Evolutionary conservation across 2,797 vertebrate species (phyloP).

Genomic region (Borostomias antarcticus): DNA sequence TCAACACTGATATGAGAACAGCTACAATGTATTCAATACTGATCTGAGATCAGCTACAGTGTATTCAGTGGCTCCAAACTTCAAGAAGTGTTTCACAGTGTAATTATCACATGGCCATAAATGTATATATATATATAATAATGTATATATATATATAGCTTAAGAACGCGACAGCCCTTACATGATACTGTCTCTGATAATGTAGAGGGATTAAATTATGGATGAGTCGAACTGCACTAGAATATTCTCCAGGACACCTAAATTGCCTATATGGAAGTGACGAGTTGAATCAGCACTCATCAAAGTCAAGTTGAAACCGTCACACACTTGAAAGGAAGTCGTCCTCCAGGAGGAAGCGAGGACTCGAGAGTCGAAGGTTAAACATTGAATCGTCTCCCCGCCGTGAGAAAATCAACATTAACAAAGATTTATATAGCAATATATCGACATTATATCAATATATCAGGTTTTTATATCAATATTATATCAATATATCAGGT

Average conservation of each 20-base stretch:
- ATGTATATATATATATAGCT: too few species aligned
- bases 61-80: too few species aligned
- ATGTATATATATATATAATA: too few species aligned
- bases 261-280: background rate
- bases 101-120: too few species aligned
- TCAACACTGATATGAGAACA: too few species aligned
- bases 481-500: conserved; percentile 44
- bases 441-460: conserved; percentile 46
- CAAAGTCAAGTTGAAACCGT: conserved; percentile 25
- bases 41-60: too few species aligned
- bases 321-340: conserved; percentile 12
- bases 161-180: background rate
- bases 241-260: background rate
- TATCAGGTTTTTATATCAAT: conserved; percentile 45
- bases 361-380: conserved; percentile 19
- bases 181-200: conserved; percentile 23
- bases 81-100: too few species aligned
- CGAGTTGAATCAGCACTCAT: conserved; percentile 12
- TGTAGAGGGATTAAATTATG: background rate
- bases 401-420: conserved; percentile 49
- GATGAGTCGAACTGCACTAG: background rate
- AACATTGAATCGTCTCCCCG: conserved; percentile 41
- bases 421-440: too few species aligned
- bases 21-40: too few species aligned
- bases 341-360: background rate